phyloP scores from a whole-genome alignment of 2,888 invertebrate genomes.

The Pseudococcus viburni region DNA sequence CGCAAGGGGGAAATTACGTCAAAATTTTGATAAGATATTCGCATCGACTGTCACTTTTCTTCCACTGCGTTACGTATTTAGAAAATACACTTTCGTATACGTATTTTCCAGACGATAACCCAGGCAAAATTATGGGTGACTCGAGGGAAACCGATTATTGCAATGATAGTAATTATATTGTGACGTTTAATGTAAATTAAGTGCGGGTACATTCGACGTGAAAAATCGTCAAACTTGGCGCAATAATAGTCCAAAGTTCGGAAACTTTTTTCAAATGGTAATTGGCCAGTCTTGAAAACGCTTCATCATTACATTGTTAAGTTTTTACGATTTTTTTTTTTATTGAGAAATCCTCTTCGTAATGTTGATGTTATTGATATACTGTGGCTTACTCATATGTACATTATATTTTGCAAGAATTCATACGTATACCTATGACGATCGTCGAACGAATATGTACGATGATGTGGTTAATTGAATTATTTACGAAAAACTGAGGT shows the following conservation, averaged over 20 bases:
- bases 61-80: neutral
- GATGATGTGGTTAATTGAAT: neutral
- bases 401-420: neutral
- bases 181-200: neutral
- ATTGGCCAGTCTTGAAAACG: neutral
- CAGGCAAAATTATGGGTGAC: neutral
- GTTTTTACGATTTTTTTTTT: slow-evolving; percentile 7
- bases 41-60: neutral
- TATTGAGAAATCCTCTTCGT: neutral
- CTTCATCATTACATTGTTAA: neutral
- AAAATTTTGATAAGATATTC: slow-evolving; percentile 12
- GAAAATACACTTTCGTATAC: neutral
- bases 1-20: neutral
- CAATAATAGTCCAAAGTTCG: slow-evolving; percentile 2
- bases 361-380: neutral
- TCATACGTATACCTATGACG: neutral
- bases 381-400: neutral
- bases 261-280: slow-evolving; percentile 29
- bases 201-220: neutral
- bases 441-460: neutral
- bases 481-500: neutral
- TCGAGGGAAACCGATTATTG: neutral
- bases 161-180: slow-evolving; percentile 32
- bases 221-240: neutral
- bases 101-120: neutral